Percentiles rank a stretch among this genome's conserved stretches.
These are phyloP conservation scores for Drosophila nigricruria DNA, from an alignment of 2,888 invertebrate genomes.

Conservation along the genomic window DNA sequence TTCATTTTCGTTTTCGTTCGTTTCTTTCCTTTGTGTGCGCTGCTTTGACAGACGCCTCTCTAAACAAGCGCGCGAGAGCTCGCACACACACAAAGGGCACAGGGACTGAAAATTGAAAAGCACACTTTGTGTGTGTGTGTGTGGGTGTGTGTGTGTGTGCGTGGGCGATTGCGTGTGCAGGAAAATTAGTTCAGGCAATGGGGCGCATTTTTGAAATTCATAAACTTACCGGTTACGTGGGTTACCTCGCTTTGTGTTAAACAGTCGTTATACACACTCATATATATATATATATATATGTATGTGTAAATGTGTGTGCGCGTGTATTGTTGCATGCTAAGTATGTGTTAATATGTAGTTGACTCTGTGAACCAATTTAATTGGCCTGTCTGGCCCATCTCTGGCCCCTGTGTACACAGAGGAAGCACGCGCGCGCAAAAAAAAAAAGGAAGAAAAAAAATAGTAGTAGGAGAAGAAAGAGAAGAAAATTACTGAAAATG, in stretches of 20 bases:
- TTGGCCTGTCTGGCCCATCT: slow-evolving; percentile 64
- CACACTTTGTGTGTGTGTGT: slow-evolving; percentile 10
- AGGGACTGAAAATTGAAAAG: slow-evolving; percentile 50
- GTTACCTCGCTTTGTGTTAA: slow-evolving; percentile 23
- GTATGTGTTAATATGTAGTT: slow-evolving; percentile 78
- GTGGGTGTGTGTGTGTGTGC: slow-evolving; percentile 20
- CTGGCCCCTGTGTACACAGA: neutral
- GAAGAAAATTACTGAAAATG: slow-evolving; percentile 31
- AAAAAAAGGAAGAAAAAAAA: neutral
- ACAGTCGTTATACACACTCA: slow-evolving; percentile 2
- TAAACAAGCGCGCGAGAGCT: slow-evolving; percentile 41
- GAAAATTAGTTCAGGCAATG: slow-evolving; percentile 73
- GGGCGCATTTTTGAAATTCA: slow-evolving; percentile 75
- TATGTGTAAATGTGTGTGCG: slow-evolving; percentile 3
- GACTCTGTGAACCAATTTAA: slow-evolving; percentile 73
- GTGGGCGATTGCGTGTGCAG: slow-evolving; percentile 52
- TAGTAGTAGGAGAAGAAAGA: too few species aligned
- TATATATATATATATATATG: neutral
- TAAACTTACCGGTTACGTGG: slow-evolving; percentile 63
- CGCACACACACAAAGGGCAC: slow-evolving; percentile 22
- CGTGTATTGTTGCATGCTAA: slow-evolving; percentile 33
- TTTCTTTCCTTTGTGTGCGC: slow-evolving; percentile 12
- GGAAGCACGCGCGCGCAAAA: slow-evolving; percentile 20
- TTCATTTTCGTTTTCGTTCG: neutral
- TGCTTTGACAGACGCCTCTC: slow-evolving; percentile 51